Base-by-base conservation (phyloP, 2,888 invertebrate genomes). In the Clanis bilineata region DNA sequence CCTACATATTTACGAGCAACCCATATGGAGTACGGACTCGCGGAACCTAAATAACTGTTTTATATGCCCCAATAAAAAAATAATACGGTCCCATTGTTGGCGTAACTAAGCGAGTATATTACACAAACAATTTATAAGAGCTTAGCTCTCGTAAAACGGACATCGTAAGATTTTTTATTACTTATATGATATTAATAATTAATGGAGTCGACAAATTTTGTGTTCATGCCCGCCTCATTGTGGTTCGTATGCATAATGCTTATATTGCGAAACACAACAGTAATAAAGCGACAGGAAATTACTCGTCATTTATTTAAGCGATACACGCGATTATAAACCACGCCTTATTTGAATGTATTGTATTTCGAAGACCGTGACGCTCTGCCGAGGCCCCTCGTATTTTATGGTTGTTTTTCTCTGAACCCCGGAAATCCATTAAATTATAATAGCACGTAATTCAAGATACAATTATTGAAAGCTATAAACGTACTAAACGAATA, bases 71-170 rank as follows among this genome's bases (percentile, higher is more conserved):
- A 51, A 51, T 51, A 51, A 51, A 51, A 51, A 51, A 32, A 51
- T 32, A 32, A 51, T 51, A 51, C 15, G 28, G 32, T 32, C 15
- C 51, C 51, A 51, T 51, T 51, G 51, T 51, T 18, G 18, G 32
- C 10, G 12, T 32, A 32, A 32, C 18, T 51, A 32, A n/a, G n/a
- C n/a, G n/a, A n/a, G n/a, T 32, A 32, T 10, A 45, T 12, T 45
- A 45, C 28, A 51, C 18, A 51, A 32, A 51, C 51, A 32, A 51
- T 51, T 51, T 51, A 51, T 51, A 51, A 51, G 32, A 51, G 10
- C 51, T 32, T 15, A 51, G 51, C 51, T 32, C 51, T 51, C 51
- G 9, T 51, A 51, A 51, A 18, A 51, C 18, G 32, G 15, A 22
- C 32, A 15, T 51, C 51, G 32, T 51, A 18, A 51, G 43, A 4